phyloP scores from a whole-genome alignment of 2,888 invertebrate genomes.

The Ormyrus rosae region DNA sequence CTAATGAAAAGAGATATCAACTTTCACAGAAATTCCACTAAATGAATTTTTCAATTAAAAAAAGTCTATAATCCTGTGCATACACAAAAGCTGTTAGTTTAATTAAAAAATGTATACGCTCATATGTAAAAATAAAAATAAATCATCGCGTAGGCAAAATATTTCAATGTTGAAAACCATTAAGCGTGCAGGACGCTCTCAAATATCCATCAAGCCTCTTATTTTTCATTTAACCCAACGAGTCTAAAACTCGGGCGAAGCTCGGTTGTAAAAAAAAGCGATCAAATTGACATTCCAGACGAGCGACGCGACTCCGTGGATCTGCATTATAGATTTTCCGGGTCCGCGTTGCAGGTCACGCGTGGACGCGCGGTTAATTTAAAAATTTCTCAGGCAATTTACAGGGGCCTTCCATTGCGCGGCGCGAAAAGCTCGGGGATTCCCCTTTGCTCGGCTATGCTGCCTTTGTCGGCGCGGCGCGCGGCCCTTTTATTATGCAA shows the following conservation, averaged over 20 bases:
- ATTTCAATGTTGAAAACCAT: too few relatives aligned
- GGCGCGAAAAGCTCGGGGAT: not conserved
- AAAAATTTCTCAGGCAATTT: constrained; percentile 51
- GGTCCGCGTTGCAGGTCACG: constrained; percentile 17
- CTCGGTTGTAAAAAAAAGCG: not conserved
- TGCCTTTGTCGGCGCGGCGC: constrained; percentile 39
- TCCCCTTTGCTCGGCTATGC: not conserved
- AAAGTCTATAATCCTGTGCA: too few relatives aligned
- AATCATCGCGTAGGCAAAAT: too few relatives aligned
- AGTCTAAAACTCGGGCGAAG: not conserved
- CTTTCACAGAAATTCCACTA: too few relatives aligned
- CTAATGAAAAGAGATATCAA: too few relatives aligned
- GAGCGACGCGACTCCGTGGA: not conserved
- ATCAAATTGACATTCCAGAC: constrained; percentile 8
- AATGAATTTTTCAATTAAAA: too few relatives aligned
- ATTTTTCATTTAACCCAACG: constrained; percentile 32
- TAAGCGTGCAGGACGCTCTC: too few relatives aligned
- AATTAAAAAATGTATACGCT: too few relatives aligned
- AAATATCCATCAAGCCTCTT: constrained; percentile 14
- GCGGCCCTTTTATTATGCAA: constrained; percentile 69
- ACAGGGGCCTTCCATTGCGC: constrained; percentile 3
- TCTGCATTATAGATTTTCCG: constrained; percentile 54
- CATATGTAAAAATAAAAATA: too few relatives aligned
- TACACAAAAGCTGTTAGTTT: too few relatives aligned
- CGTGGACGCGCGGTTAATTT: constrained; percentile 42